phyloP scores from a whole-genome alignment of 2,113 vertebrate species.

The Heliornis fulica region DNA sequence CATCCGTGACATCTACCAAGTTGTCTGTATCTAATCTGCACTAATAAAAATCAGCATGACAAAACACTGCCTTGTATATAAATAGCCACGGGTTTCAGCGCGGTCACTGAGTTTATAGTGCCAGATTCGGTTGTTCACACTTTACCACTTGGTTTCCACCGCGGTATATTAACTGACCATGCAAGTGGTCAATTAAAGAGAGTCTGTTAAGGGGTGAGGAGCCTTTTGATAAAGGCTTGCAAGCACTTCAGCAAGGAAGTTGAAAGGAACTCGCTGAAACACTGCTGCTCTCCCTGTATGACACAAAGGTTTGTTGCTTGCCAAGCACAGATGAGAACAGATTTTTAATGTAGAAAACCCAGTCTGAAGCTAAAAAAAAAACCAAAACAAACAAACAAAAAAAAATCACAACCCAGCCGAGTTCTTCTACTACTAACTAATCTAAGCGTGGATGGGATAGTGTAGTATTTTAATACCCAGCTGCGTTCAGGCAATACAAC shows the following conservation, averaged over 20 bases:
- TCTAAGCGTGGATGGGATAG: neutral
- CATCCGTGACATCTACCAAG: neutral
- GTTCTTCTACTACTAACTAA: neutral
- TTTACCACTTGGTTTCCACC: slow-evolving; percentile 47
- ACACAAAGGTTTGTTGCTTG: neutral
- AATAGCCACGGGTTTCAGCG: slow-evolving; percentile 1
- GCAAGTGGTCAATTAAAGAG: slow-evolving; percentile 51
- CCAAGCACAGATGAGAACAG: neutral
- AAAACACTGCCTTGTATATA: slow-evolving; percentile 13
- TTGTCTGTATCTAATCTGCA: neutral
- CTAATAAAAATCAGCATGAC: slow-evolving; percentile 56
- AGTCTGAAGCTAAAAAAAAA: neutral
- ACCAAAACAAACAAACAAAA: too few relatives aligned
- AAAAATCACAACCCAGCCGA: neutral
- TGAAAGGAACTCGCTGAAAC: slow-evolving; percentile 17
- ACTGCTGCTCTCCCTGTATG: neutral
- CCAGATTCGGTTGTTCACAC: slow-evolving; percentile 15
- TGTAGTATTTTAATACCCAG: neutral
- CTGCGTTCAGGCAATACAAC: neutral
- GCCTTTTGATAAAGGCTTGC: slow-evolving; percentile 1
- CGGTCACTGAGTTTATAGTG: neutral
- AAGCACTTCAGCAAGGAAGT: neutral
- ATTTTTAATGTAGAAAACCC: neutral
- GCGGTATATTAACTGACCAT: neutral
- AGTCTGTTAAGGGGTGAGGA: slow-evolving; percentile 21